Evolutionary conservation across 1,140 invertebrate genomes (phyloP), one percentile per base, ranked within the genome.

Genomic region (Lepidotrigona ventralis): DNA sequence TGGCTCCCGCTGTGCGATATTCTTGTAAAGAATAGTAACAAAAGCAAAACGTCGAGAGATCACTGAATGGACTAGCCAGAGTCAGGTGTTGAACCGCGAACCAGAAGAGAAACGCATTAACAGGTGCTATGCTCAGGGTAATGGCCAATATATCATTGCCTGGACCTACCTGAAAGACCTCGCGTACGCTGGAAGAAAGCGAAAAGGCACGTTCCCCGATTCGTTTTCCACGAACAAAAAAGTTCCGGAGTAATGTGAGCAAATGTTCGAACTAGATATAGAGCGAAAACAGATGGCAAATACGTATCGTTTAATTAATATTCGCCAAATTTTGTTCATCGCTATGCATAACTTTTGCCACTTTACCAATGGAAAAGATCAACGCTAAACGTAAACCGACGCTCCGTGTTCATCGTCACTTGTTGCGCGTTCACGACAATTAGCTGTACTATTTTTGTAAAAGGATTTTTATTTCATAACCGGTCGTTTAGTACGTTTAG

Each of bases 141-240:
- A 91, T 91, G 90, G 87, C 88, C 87, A 86, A 90, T 92, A 90
- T 89, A 91, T 92, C 91, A 91, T 91, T 88, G 89, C 79, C 72
- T 54, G 64, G 80, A 70, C 78, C 78, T 70, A 84, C 78, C 73
- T 79, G 85, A 88, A 88, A 53, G 73, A 58, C 46, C 68, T 69
- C 70, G 70, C 73, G 58, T 21, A 74, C 19, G 2, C 2, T 60
- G 39, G 46, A 68, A 82, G 53, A 68, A 82, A 66, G 15, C 72
- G 29, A 29, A 81, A 63, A 79, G 63, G 21, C 76, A 76, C 69
- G 56, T 76, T 79, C 71, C 71, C 54, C 58, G 33, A 17, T 69
- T 79, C 39, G 6, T 80, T 80, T 86, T 84, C 56, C 26, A 71
- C 51, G 68, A n/a, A n/a, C 33, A 33, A 33, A 33, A 17, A 56